Evolutionary conservation across 2,113 vertebrate genomes (phyloP), one percentile per base, ranked within the genome.

Genomic region (Hydrochoerus hydrochaeris): DNA sequence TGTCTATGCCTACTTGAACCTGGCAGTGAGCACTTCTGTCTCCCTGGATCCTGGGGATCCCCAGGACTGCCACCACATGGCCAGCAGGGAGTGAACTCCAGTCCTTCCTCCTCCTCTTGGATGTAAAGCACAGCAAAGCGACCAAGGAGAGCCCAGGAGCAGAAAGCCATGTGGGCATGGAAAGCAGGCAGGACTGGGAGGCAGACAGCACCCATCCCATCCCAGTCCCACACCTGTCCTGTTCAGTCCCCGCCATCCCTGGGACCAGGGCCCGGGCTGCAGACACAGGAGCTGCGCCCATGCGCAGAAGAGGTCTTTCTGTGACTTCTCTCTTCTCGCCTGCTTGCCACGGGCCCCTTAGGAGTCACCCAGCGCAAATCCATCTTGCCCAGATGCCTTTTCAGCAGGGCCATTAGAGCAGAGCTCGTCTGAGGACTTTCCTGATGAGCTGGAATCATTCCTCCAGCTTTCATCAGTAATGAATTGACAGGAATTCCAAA

Each of bases 401-500:
- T 52, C 65, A 38, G 69, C 1, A 7, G 2, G 54, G 57, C 54
- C 90, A 84, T 32, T 16, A 83, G 58, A n/a, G 63, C 93, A 93
- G 85, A 93, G 32, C 85, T 69, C 6, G 0, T 69, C 30, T 26
- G 38, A 87, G 82, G 87, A 32, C 85, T 38, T 77, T 62, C 90
- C 92, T 85, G 4, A 17, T 1, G 78, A 41, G 92, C 89, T 67
- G n/a, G 71, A 62, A 54, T 87, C 82, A 13, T 65, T 58, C 94
- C 46, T 24, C 24, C 35, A 30, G 73, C 86, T 78, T 92, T 90
- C 71, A 41, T 35, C 0, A 1, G 24, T 30, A 82, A 88, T 28
- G 90, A 81, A 83, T n/a, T 90, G 93, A 90, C 91, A 85, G 87
- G 83, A 87, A 96, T 92, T 85, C 97, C 73, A 88, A 71, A 82